Conservation (phyloP, 2,113 vertebrate species). For the Daphoenositta chrysoptera region DNA sequence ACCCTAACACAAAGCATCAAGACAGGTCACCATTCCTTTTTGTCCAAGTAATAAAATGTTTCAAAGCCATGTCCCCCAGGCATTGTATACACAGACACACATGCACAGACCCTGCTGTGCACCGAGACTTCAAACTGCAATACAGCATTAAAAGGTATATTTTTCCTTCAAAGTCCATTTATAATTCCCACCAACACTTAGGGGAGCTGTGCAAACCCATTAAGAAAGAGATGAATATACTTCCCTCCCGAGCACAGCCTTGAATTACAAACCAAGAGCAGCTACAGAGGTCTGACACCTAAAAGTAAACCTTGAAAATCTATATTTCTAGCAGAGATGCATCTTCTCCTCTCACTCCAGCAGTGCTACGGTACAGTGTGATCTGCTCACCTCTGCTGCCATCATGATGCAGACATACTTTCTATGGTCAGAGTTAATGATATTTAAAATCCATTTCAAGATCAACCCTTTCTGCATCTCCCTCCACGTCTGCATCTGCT, state of each 20-base stretch:
- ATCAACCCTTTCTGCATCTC: neutral
- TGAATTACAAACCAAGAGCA: neutral
- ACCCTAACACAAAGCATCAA: neutral
- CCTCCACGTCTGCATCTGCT: neutral
- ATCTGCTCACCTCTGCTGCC: neutral
- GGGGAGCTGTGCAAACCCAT: constrained; percentile 10
- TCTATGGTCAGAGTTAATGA: neutral
- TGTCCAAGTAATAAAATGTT: neutral
- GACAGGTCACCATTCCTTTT: neutral
- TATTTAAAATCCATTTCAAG: constrained; percentile 27
- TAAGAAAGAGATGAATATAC: constrained; percentile 24
- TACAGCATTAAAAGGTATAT: neutral
- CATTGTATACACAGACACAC: neutral
- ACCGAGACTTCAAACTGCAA: neutral
- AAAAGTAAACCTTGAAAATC: neutral
- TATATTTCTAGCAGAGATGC: neutral
- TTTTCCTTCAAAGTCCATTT: constrained; percentile 12
- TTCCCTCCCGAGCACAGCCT: neutral
- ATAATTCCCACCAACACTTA: constrained; percentile 25
- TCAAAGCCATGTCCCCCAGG: neutral
- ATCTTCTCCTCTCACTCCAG: neutral
- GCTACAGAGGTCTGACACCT: neutral
- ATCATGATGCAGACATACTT: neutral
- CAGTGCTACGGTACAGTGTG: neutral
- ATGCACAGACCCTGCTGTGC: neutral